Percentiles rank a stretch among this genome's conserved stretches.
phyloP scores from a whole-genome alignment of 2,888 invertebrate species.

The Cetonia aurata region DNA sequence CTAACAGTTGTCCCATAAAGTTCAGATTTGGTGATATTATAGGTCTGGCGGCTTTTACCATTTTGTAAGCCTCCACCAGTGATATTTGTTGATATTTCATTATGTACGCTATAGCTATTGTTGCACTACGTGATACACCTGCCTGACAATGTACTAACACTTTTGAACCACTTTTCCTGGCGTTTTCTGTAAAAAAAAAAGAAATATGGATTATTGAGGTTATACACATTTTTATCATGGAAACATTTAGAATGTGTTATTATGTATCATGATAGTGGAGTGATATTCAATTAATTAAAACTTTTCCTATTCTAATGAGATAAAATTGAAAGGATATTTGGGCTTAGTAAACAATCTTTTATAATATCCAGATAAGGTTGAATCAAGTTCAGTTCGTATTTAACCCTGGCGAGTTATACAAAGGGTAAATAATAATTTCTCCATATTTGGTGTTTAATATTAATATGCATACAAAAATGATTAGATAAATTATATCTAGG shows the following conservation, averaged over 20 bases:
- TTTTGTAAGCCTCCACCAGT: conserved; percentile 88
- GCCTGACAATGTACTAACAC: conserved; percentile 96
- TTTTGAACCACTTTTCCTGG: conserved; percentile 76
- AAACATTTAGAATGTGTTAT: neutral
- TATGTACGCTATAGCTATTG: conserved; percentile 94
- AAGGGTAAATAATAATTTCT: too few species aligned
- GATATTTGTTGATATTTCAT: conserved; percentile 89
- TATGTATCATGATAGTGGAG: neutral
- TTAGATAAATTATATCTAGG: conserved; percentile 12
- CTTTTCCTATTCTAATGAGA: too few species aligned
- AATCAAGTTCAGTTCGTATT: too few species aligned
- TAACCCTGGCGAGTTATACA: too few species aligned
- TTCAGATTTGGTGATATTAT: conserved; percentile 97
- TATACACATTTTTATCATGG: neutral
- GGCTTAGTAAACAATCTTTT: too few species aligned
- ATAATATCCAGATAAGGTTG: too few species aligned
- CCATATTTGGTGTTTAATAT: too few species aligned
- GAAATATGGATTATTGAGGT: conserved; percentile 4
- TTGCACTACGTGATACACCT: conserved; percentile 94
- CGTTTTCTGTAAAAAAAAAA: conserved; percentile 74
- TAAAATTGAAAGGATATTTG: too few species aligned
- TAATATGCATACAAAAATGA: neutral
- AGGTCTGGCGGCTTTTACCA: conserved; percentile 85
- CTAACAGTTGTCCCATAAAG: conserved; percentile 91
- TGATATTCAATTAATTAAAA: neutral